Evolutionary conservation across 2,888 invertebrate species (phyloP), one percentile per base, ranked within the genome.

Genomic region (Amiota mariae): DNA sequence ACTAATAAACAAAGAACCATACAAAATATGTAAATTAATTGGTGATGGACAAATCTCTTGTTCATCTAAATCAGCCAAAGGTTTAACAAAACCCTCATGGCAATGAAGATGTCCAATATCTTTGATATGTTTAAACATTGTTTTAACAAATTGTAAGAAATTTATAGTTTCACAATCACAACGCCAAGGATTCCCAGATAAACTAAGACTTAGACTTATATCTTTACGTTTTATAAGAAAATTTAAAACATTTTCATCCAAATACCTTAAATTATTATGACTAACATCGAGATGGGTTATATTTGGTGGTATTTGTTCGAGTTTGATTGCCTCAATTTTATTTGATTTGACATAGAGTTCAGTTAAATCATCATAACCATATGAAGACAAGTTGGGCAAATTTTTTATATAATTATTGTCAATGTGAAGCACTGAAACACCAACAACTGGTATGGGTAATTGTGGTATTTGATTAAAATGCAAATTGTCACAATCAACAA

Each of bases 151-250:
- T 13, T 8, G 24, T 6, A 63, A 2, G 13, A 63, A 63, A 12
- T 24, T n/a, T 18, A 11, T 12, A 8, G 63, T 13, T 12, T 24
- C 63, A 13, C 63, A 63, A 63, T 63, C 13, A 36, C 63, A 63
- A 63, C 63, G 63, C 63, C 63, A 63, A 36, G 63, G 63, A 36
- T 63, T 63, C 13, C 46, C 63, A 24, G 63, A 24, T 18, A 63
- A 15, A 13, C 46, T 46, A 36, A 63, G 63, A 6, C 18, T 36
- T 15, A 63, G 4, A 18, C n/a, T n/a, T n/a, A 11, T 12, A 4
- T 24, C 12, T 12, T 63, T 63, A 13, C 36, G 63, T 11, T 4
- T 2, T n/a, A 63, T 12, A 11, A 63, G 13, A 20, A 20, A 63
- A 24, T 63, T 13, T 12, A 63, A 11, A 20, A 59, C 24, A 59